Conservation (phyloP, 2,888 invertebrate genomes). For the Stenchaetothrips biformis region DNA sequence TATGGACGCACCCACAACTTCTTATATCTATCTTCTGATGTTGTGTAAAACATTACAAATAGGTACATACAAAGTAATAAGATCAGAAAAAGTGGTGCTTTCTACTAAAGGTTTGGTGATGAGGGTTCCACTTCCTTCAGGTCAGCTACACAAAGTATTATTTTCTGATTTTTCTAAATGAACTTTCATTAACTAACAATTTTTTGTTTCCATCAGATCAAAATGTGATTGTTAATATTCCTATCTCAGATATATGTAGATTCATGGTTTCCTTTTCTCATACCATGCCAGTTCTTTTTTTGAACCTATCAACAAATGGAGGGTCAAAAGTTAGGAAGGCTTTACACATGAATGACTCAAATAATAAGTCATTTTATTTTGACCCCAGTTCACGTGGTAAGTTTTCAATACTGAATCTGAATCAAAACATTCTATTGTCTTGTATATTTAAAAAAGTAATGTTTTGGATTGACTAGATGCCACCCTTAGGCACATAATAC, state of each 20-base stretch:
- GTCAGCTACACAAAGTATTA: slow-evolving; percentile 39
- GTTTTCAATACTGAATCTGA: slow-evolving; percentile 27
- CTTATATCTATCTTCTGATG: too few species aligned
- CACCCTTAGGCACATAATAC: slow-evolving; percentile 66
- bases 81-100: slow-evolving; percentile 58
- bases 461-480: slow-evolving; percentile 48
- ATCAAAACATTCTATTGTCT: background rate
- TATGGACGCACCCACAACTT: too few species aligned
- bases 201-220: slow-evolving; percentile 48
- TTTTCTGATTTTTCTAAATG: slow-evolving; percentile 32
- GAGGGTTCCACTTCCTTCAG: slow-evolving; percentile 47
- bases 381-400: slow-evolving; percentile 52
- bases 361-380: slow-evolving; percentile 46
- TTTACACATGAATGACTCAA: slow-evolving; percentile 62
- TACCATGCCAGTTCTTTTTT: slow-evolving; percentile 70
- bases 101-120: slow-evolving; percentile 48
- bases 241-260: slow-evolving; percentile 64
- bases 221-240: slow-evolving; percentile 62
- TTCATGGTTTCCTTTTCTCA: slow-evolving; percentile 73
- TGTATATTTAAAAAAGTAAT: too few species aligned
- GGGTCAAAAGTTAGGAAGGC: slow-evolving; percentile 65
- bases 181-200: slow-evolving; percentile 30
- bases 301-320: slow-evolving; percentile 66
- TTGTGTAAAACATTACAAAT: slow-evolving; percentile 72
- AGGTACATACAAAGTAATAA: slow-evolving; percentile 67